Base-by-base conservation (phyloP, 1,140 invertebrate species). In the Drosophila pectinifera region DNA sequence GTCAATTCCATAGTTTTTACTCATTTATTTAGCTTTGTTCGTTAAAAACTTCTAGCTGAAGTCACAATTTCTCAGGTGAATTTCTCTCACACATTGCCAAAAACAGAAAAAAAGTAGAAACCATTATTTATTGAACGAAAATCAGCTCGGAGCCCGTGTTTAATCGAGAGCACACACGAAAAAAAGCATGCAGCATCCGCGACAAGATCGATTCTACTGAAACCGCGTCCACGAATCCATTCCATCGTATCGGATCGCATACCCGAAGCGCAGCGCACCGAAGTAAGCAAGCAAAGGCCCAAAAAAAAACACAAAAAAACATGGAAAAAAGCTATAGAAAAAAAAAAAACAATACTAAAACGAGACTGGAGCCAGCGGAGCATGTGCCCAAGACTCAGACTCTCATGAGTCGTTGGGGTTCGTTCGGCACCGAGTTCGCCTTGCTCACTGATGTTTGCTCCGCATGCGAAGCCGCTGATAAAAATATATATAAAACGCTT, bases 151-250 rank as follows among this genome's bases (percentile, higher is more conserved):
- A 69, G 36, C 24, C 58, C 54, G 75, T 38, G 65, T 42, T 61
- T 49, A 22, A 36, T 31, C 53, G 48, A 22, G 18, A 36, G 57
- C 57, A 67, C 61, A 69, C 62, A 39, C 57, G 22, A 39, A 20
- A 38, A 69, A 55, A 57, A 62, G 43, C 76, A 90, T 90, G 77
- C 80, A 83, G 77, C 80, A 80, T 67, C 75, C 77, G 73, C 88
- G 89, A 89, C 88, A 91, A 91, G 88, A 91, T 91, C 88, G 83
- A 91, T 91, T 91, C 88, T 91, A 91, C 88, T 91, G 83, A 91
- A 82, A 56, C 49, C 69, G 46, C 69, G 55, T 64, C 63, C 73
- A 59, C 46, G 54, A 48, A 74, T 75, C 73, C 62, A 59, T 43
- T 39, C 31, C 63, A 42, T 22, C 56, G 46, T 31, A 28, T 28